Conservation (phyloP, 1,140 invertebrate genomes). For the Vanessa tameamea region DNA sequence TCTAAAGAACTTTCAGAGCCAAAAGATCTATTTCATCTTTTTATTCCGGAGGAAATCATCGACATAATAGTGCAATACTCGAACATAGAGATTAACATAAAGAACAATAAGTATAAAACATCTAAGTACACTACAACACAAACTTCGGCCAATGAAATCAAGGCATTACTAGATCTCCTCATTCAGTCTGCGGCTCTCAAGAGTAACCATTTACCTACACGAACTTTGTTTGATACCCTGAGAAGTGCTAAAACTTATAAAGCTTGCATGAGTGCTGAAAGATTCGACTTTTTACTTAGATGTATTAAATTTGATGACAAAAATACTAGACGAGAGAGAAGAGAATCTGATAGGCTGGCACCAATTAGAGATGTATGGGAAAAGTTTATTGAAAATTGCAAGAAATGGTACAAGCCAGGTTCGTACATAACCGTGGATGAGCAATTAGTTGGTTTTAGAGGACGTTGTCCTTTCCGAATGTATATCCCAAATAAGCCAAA, state of each 20-base stretch:
- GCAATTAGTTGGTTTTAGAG: background rate
- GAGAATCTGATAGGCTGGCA: background rate
- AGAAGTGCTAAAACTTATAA: too few species aligned
- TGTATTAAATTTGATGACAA: too few species aligned
- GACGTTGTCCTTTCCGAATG: constrained; percentile 1
- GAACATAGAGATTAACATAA: background rate
- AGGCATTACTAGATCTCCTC: background rate
- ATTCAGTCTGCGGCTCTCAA: too few species aligned
- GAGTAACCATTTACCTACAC: too few species aligned
- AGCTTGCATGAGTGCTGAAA: too few species aligned
- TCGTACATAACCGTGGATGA: background rate
- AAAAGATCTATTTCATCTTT: background rate
- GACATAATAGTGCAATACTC: background rate
- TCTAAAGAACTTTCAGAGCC: background rate
- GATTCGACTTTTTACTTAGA: too few species aligned
- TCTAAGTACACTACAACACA: background rate
- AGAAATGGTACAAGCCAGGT: background rate
- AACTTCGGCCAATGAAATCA: constrained; percentile 3
- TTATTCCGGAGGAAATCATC: background rate
- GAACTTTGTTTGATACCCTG: too few species aligned
- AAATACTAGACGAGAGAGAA: background rate
- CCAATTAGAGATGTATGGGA: too few species aligned
- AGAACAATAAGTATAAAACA: constrained; percentile 4
- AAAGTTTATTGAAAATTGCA: too few species aligned
- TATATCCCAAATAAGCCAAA: constrained; percentile 1